Evolutionary conservation across 2,113 vertebrate species (phyloP).

Genomic region (Arenaria interpres): DNA sequence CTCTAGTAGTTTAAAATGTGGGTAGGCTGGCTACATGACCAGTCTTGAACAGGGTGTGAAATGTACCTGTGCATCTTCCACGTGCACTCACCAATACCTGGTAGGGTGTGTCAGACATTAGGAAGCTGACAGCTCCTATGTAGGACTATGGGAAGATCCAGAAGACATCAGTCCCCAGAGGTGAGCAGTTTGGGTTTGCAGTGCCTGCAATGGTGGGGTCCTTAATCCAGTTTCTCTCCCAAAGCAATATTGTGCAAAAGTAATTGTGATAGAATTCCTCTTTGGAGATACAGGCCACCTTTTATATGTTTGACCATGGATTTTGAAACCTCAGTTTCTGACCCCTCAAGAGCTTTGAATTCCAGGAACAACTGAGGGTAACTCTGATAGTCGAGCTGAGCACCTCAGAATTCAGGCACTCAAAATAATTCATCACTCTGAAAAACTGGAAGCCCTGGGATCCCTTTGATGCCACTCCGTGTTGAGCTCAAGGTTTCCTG

Average conservation of each 20-base stretch:
- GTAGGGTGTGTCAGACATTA: background rate
- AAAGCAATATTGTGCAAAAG: background rate
- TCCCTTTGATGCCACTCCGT: background rate
- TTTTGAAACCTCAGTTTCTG: background rate
- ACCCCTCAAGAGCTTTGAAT: background rate
- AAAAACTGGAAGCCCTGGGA: background rate
- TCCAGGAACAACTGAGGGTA: background rate
- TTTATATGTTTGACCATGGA: background rate
- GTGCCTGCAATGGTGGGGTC: rapidly evolving
- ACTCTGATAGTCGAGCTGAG: background rate
- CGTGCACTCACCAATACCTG: background rate
- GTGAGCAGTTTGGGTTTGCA: background rate
- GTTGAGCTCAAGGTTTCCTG: background rate
- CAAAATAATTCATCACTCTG: background rate
- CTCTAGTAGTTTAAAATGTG: background rate
- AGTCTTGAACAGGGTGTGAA: background rate
- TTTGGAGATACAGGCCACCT: background rate
- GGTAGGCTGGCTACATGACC: background rate
- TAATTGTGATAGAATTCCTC: background rate
- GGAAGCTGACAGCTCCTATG: background rate
- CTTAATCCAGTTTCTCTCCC: background rate
- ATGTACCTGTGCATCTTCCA: background rate
- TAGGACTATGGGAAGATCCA: background rate
- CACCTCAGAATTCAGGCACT: background rate
- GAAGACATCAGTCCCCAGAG: background rate